A percentile compares a stretch with the other conserved stretches of the same genome.
These are phyloP conservation scores for Xerus rutilus DNA, from an alignment of 2,797 vertebrate genomes.

Conservation along the genomic window DNA sequence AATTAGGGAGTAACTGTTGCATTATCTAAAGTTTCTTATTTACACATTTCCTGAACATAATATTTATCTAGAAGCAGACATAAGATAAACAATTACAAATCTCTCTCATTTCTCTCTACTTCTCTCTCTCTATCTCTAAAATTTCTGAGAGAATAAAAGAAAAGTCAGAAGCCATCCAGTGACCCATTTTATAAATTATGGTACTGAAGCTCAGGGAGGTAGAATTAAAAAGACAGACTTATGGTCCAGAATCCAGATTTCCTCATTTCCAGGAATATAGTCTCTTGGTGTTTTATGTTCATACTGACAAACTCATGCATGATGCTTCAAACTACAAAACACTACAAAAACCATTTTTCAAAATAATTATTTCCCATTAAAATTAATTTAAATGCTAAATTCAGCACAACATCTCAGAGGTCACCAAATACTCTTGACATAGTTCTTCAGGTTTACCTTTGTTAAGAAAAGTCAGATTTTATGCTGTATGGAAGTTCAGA, in stretches of 20 bases:
- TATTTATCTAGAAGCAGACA: too few species aligned
- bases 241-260: background rate
- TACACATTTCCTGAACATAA: too few species aligned
- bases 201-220: background rate
- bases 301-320: background rate
- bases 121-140: too few species aligned
- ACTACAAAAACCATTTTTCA: background rate
- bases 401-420: background rate
- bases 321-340: background rate
- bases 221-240: background rate
- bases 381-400: slow-evolving; percentile 30
- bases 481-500: background rate
- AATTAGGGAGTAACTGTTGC: too few species aligned
- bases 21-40: too few species aligned
- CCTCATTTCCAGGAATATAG: background rate
- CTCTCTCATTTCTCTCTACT: too few species aligned
- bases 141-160: too few species aligned
- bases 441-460: background rate
- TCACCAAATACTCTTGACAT: background rate
- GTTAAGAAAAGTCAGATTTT: background rate
- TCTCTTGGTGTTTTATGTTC: background rate
- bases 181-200: background rate
- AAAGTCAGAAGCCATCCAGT: background rate
- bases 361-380: background rate
- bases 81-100: too few species aligned